phyloP scores from a whole-genome alignment of 2,797 vertebrate species.

The Mustela erminea region DNA sequence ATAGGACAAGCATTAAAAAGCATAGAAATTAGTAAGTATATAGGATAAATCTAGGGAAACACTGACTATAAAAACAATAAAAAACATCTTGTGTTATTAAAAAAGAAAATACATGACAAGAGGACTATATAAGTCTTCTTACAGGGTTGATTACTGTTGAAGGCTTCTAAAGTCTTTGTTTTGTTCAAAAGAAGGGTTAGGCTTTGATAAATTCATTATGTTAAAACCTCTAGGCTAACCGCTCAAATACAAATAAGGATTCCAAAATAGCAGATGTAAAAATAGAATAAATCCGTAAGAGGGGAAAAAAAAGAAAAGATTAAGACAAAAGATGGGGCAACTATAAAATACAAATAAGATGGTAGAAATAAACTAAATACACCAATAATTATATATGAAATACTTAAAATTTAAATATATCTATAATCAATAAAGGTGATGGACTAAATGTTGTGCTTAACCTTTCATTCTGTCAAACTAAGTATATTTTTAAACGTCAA shows the following conservation, averaged over 20 bases:
- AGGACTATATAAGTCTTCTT: neutral
- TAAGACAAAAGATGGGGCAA: neutral
- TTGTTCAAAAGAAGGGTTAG: neutral
- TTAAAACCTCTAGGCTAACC: neutral
- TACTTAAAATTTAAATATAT: neutral
- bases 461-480: neutral
- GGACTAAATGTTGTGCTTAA: neutral
- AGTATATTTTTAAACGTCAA: neutral
- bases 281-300: neutral
- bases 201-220: neutral
- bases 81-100: neutral
- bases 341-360: conserved; percentile 19
- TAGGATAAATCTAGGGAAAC: neutral
- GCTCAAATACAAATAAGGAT: conserved; percentile 20
- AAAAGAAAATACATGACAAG: neutral
- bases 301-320: neutral
- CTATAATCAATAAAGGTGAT: neutral
- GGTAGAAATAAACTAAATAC: neutral
- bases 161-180: neutral
- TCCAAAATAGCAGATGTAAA: conserved; percentile 23
- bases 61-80: neutral
- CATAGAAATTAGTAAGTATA: neutral
- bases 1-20: neutral
- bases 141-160: neutral
- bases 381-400: neutral